Evolutionary conservation across 2,113 vertebrate species (phyloP), one percentile per base, ranked within the genome.

Genomic region (Pantherophis guttatus): DNA sequence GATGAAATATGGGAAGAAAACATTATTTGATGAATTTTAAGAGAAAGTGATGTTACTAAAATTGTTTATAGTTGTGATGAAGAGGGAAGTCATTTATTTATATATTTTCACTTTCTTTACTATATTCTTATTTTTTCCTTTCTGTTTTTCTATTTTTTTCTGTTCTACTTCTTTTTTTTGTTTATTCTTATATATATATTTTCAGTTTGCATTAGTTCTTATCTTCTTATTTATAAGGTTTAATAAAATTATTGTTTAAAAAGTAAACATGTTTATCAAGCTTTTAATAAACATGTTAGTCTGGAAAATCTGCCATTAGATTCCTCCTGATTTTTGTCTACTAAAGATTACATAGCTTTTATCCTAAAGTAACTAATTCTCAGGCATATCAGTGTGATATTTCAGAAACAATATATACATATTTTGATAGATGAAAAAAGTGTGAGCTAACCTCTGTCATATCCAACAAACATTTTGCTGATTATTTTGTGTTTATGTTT

Each of bases 361-460:
- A 33, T 19, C 7, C 70, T 81, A 81, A 39, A 39, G 75, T 44
- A 44, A 21, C 33, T 21, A 39, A 81, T 81, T 81, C 17, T 81
- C n/a, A 81, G 15, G 7, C 17, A 59, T 24, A 59, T 59, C 58
- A 26, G 70, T 91, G 4, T 95, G 89, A 50, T 29, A 88, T 53
- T 26, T 92, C 13, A 94, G 48, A 93, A 86, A 8, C 54, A 39
- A 44, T 93, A 86, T 92, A 90, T 29, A 90, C 8, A 54, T 13
- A 39, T 26, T 55, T 59, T 93, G 29, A 2, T 0, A 87, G 33
- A 89, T 11, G 44, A 29, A 91, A 86, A n/a, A 85, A 54, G 26
- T 10, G 39, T 93, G 48, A 87, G 26, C 17, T 86, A 48, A 19
- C 9, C 8, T 62, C 48, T 62, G 4, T 19, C n/a, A 17, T 65